Evolutionary conservation across 2,797 vertebrate genomes (phyloP).

Genomic region (Argentina silus): DNA sequence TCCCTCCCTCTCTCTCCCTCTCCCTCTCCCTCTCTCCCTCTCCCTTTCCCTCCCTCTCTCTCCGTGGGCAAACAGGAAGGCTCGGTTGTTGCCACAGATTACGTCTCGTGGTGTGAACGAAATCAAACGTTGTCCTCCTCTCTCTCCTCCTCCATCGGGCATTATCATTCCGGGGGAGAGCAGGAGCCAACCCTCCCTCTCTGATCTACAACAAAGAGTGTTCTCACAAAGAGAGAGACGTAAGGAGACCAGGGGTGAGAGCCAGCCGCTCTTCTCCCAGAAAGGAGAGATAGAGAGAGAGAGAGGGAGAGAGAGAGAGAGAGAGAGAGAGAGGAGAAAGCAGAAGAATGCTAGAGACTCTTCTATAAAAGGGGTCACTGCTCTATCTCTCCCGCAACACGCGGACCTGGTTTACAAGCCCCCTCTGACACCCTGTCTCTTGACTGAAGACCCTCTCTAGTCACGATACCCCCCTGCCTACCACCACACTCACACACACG

Average conservation of each 20-base stretch:
- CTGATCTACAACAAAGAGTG: conserved; percentile 14
- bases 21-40: too few relatives aligned
- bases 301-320: conserved; percentile 18
- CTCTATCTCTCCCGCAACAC: not conserved
- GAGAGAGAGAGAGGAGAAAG: conserved; percentile 31
- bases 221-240: conserved; percentile 17
- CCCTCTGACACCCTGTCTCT: not conserved
- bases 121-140: not conserved
- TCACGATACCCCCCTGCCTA: not conserved
- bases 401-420: not conserved
- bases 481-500: not conserved
- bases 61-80: not conserved
- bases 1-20: too few relatives aligned
- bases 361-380: too few relatives aligned
- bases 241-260: too few relatives aligned
- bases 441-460: not conserved
- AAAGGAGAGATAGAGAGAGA: not conserved
- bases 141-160: not conserved
- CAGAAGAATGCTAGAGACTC: conserved; percentile 2
- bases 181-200: not conserved
- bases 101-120: not conserved
- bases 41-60: not conserved
- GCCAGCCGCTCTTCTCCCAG: too few relatives aligned
- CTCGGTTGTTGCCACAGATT: not conserved
- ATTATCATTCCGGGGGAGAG: conserved; percentile 7